Evolutionary conservation across 2,888 invertebrate genomes (phyloP).

Genomic region (Leptarthrus brevirostris): DNA sequence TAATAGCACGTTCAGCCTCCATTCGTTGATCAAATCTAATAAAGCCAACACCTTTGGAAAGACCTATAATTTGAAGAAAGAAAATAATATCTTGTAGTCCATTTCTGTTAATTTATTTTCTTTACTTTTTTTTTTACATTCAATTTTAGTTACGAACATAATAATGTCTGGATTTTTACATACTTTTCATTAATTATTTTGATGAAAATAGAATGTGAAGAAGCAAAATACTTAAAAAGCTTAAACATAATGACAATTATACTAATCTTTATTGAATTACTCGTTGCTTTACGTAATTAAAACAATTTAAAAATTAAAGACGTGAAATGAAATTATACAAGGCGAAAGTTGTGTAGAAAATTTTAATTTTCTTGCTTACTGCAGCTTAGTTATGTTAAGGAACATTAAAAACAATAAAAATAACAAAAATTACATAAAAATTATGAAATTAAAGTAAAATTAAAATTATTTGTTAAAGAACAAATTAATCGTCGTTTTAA

Average conservation of each 20-base stretch:
- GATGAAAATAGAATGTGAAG: constrained; percentile 26
- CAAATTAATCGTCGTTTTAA: no score
- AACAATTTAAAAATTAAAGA: no score
- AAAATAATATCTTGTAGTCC: constrained; percentile 5
- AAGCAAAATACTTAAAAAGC: constrained; percentile 33
- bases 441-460: no score
- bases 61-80: constrained; percentile 76
- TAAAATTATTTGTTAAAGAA: no score
- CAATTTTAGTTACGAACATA: constrained; percentile 30
- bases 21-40: constrained; percentile 93
- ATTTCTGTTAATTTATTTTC: background rate
- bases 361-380: no score
- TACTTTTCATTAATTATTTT: constrained; percentile 32
- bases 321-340: no score
- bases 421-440: no score
- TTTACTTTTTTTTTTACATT: constrained; percentile 20
- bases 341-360: no score
- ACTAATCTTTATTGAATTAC: no score
- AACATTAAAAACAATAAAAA: no score
- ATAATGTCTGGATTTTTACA: constrained; percentile 53
- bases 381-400: no score
- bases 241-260: constrained; percentile 16
- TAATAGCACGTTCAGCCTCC: constrained; percentile 92
- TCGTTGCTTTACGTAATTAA: no score
- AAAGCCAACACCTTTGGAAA: constrained; percentile 95